Conservation (phyloP, 2,888 invertebrate genomes). For the Drosophila kanekoi region DNA sequence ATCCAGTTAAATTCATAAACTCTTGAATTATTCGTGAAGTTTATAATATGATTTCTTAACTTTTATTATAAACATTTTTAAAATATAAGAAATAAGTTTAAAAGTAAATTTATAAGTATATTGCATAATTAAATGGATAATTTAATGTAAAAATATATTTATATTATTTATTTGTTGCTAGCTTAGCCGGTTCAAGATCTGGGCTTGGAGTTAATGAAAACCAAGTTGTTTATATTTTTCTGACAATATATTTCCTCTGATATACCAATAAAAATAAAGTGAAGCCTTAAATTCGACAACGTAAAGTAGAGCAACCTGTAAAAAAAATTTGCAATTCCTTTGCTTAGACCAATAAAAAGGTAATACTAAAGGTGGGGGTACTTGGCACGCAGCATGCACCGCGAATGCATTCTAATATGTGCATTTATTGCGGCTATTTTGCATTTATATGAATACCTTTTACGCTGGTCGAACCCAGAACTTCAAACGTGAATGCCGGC, state of each 20-base stretch:
- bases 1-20: not conserved
- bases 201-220: no score
- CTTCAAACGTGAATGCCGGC: constrained; percentile 49
- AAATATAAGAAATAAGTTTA: no score
- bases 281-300: not conserved
- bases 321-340: constrained; percentile 24
- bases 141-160: no score
- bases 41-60: no score
- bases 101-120: no score
- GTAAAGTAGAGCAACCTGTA: constrained; percentile 7
- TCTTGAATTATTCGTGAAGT: no score
- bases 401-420: constrained; percentile 61
- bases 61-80: no score
- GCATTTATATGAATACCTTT: constrained; percentile 73
- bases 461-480: constrained; percentile 8
- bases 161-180: no score
- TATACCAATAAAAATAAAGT: not conserved
- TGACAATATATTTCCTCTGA: no score
- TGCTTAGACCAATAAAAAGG: constrained; percentile 1
- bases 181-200: no score
- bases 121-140: no score
- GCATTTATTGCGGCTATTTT: constrained; percentile 65
- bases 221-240: no score
- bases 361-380: not conserved
- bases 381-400: constrained; percentile 9